These are phyloP conservation scores for Xenentodon cancila DNA, from an alignment of 2,797 vertebrate genomes.

Conservation along the genomic window DNA sequence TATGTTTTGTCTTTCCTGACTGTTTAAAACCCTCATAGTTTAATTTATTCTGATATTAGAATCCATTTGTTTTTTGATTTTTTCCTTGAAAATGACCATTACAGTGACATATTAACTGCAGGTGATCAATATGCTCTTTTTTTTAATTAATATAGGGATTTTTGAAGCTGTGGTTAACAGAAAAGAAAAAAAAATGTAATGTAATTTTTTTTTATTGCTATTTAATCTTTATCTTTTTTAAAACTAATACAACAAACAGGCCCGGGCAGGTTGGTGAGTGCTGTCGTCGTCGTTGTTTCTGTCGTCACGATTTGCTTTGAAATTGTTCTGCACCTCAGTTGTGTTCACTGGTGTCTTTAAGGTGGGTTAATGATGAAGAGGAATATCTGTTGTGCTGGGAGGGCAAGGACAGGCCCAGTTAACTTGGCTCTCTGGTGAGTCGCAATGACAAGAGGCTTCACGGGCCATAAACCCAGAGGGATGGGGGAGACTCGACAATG, in stretches of 20 bases:
- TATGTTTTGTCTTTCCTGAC: too few species aligned
- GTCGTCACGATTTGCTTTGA: not conserved
- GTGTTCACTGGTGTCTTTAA: constrained; percentile 44
- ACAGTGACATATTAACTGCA: too few species aligned
- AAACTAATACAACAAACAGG: constrained; percentile 23
- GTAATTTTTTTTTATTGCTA: too few species aligned
- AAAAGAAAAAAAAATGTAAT: too few species aligned
- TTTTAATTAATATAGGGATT: too few species aligned
- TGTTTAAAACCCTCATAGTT: too few species aligned
- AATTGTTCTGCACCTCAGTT: constrained; percentile 32
- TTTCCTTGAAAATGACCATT: too few species aligned
- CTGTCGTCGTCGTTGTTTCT: not conserved
- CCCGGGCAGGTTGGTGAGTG: constrained; percentile 18
- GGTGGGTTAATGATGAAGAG: constrained; percentile 71
- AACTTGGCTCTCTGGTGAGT: constrained; percentile 77
- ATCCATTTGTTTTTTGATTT: too few species aligned
- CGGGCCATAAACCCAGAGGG: constrained; percentile 80
- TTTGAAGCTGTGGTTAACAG: too few species aligned
- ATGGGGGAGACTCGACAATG: constrained; percentile 77
- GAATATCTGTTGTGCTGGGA: constrained; percentile 59
- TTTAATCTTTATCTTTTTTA: not conserved
- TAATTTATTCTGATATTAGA: too few species aligned
- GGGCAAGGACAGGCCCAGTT: constrained; percentile 77
- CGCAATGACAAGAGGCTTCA: constrained; percentile 82
- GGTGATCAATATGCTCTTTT: too few species aligned